phyloP scores from a whole-genome alignment of 2,797 vertebrate species.

The Hippocampus kuda region DNA sequence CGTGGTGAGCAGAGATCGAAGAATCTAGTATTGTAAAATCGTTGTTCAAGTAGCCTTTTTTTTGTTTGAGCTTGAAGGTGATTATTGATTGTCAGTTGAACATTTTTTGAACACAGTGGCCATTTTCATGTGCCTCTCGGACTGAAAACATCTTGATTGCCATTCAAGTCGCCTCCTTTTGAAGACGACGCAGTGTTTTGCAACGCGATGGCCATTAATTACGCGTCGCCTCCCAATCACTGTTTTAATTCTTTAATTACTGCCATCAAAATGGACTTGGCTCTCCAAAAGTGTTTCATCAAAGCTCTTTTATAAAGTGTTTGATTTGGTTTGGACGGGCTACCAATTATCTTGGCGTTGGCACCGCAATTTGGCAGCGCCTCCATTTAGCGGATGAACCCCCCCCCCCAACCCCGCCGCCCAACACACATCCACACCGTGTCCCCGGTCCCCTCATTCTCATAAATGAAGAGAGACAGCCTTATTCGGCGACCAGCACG shows the following conservation, averaged over 20 bases:
- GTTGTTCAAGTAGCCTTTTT: not conserved
- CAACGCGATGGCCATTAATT: slow-evolving; percentile 26
- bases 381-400: slow-evolving; percentile 19
- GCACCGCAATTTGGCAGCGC: slow-evolving; percentile 19
- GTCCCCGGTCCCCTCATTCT: slow-evolving; percentile 49
- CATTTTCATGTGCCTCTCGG: too few species aligned
- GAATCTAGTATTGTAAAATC: not conserved
- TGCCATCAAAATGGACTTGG: slow-evolving; percentile 36
- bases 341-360: slow-evolving; percentile 41
- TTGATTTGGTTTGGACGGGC: slow-evolving; percentile 42
- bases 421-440: slow-evolving; percentile 16
- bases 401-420: not conserved
- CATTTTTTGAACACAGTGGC: not conserved
- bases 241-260: slow-evolving; percentile 33
- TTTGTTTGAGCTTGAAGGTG: too few species aligned
- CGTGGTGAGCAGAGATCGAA: not conserved
- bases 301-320: slow-evolving; percentile 38
- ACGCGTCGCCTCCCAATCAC: slow-evolving; percentile 36
- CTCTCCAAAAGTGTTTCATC: slow-evolving; percentile 41
- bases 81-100: too few species aligned
- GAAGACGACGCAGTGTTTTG: not conserved
- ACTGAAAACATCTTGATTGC: not conserved
- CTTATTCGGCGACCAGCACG: slow-evolving; percentile 59
- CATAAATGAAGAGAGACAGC: slow-evolving; percentile 66
- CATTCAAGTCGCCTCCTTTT: not conserved